Percentiles rank a stretch among this genome's conserved stretches.
phyloP scores from a whole-genome alignment of 2,113 vertebrate species.

The Ctenomys sociabilis region DNA sequence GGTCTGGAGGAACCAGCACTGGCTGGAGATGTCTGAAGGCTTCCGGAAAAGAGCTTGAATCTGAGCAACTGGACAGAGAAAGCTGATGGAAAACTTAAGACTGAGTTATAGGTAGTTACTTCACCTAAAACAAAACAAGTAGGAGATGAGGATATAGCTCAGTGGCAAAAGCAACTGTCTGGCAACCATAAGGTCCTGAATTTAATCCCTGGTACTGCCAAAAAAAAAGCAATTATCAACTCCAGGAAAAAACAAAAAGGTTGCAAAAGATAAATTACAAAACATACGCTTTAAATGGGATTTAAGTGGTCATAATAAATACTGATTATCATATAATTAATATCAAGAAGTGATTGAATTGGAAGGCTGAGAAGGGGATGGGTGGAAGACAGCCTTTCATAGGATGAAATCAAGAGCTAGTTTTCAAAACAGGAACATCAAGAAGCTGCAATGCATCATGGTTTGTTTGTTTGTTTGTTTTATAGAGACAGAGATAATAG shows the following conservation, averaged over 20 bases:
- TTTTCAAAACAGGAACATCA: background rate
- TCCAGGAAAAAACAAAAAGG: background rate
- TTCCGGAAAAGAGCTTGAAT: background rate
- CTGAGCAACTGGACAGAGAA: background rate
- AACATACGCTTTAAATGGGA: background rate
- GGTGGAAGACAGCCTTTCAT: background rate
- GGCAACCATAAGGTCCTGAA: no score
- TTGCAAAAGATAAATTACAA: background rate
- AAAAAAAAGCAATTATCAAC: background rate
- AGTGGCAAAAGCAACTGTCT: no score
- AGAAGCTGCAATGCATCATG: background rate
- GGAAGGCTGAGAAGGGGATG: background rate
- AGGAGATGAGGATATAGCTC: background rate
- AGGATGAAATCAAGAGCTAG: background rate
- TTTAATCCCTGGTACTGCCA: no score
- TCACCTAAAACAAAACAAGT: background rate
- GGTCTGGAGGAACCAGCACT: background rate
- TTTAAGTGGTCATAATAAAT: background rate
- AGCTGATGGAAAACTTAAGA: background rate
- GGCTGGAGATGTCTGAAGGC: background rate
- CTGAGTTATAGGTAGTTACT: background rate
- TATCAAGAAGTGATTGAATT: background rate
- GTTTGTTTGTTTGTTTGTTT: background rate
- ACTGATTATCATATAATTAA: background rate
- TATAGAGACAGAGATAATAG: background rate